Conservation (phyloP, 2,888 invertebrate genomes). For the Allophyes oxyacanthae region DNA sequence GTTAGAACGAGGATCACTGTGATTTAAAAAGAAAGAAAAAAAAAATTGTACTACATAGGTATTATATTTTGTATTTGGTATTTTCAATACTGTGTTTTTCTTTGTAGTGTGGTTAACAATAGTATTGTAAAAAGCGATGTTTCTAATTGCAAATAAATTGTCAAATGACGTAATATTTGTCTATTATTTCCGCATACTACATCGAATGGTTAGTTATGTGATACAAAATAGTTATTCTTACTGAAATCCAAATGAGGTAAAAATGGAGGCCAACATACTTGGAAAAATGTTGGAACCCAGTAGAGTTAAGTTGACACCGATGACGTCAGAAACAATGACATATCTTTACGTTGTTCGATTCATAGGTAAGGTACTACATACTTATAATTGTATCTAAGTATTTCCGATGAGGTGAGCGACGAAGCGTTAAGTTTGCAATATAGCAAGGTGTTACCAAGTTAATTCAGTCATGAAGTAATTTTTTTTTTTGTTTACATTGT, state of each 20-base stretch:
- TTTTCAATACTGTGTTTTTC: not conserved
- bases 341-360: no score
- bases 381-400: not conserved
- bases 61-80: no score
- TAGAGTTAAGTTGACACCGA: not conserved
- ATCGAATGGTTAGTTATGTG: no score
- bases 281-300: no score
- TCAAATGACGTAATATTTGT: conserved; percentile 22
- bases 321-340: not conserved
- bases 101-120: conserved; percentile 19
- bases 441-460: not conserved
- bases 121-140: conserved; percentile 27
- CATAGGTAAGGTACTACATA: not conserved
- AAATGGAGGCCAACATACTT: no score
- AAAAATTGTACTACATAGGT: no score
- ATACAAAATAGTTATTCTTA: no score
- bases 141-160: conserved; percentile 34
- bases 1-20: no score
- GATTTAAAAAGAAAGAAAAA: no score
- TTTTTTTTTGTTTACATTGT: no score
- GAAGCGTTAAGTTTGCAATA: conserved; percentile 5
- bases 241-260: no score
- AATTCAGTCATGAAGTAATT: not conserved
- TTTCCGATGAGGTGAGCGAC: conserved; percentile 1
- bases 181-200: conserved; percentile 5